phyloP scores from a whole-genome alignment of 1,140 invertebrate genomes.

The Heliconius himera region DNA sequence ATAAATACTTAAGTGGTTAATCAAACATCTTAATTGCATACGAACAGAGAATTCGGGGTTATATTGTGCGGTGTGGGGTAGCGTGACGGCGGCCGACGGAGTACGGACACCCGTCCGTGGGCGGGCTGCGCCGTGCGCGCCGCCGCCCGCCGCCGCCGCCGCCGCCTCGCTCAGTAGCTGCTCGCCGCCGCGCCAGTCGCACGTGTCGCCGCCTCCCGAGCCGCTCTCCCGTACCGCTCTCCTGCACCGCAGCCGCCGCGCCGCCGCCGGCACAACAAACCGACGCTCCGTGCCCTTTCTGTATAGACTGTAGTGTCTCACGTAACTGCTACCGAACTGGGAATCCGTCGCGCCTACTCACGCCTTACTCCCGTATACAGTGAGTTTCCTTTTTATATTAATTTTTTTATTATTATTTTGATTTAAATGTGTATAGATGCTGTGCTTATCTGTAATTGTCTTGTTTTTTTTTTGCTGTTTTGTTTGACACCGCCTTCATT shows the following conservation, averaged over 20 bases:
- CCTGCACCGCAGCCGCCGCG: constrained; percentile 38
- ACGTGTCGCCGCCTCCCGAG: constrained; percentile 45
- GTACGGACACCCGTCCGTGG: constrained; percentile 51
- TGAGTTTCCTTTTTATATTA: constrained; percentile 35
- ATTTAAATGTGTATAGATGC: not conserved
- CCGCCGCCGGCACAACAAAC: constrained; percentile 69
- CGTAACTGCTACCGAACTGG: constrained; percentile 28
- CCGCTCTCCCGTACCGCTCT: constrained; percentile 35
- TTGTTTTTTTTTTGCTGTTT: not conserved
- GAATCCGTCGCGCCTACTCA: constrained; percentile 18
- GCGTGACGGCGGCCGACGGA: constrained; percentile 65
- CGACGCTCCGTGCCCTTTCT: constrained; percentile 51
- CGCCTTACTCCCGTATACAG: constrained; percentile 33
- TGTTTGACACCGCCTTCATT: not conserved
- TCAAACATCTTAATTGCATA: constrained; percentile 42
- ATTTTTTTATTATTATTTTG: not conserved
- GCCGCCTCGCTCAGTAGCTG: constrained; percentile 58
- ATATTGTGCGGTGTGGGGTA: constrained; percentile 63
- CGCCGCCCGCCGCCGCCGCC: constrained; percentile 36
- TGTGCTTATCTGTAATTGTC: not conserved
- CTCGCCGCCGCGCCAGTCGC: constrained; percentile 55
- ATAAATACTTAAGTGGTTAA: constrained; percentile 26
- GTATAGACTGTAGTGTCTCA: constrained; percentile 51
- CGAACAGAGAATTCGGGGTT: constrained; percentile 46
- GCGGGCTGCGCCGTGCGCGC: constrained; percentile 61